Conservation (phyloP, 2,888 invertebrate genomes). For the Tetramorium bicarinatum region DNA sequence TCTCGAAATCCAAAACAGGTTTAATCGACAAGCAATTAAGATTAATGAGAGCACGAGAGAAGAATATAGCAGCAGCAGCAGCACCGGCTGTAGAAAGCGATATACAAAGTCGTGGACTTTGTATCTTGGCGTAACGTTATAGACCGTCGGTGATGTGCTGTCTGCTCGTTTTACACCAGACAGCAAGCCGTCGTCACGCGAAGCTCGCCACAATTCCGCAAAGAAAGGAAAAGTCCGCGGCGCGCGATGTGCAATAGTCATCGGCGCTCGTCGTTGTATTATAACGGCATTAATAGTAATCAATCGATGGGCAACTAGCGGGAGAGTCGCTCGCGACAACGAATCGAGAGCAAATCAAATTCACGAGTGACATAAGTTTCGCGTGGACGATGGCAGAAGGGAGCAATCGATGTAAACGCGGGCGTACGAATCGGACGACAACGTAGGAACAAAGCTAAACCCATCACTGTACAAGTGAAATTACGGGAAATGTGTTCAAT, state of each 20-base stretch:
- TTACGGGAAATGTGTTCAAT: constrained; percentile 31
- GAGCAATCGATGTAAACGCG: constrained; percentile 25
- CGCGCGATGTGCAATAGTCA: constrained; percentile 50
- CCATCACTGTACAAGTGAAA: constrained; percentile 21
- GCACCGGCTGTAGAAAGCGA: not conserved
- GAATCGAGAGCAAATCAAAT: constrained; percentile 47
- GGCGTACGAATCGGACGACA: constrained; percentile 4
- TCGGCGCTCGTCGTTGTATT: constrained; percentile 9
- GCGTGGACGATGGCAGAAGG: not conserved
- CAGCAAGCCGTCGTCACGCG: constrained; percentile 38
- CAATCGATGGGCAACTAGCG: constrained; percentile 34
- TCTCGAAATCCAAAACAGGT: not conserved
- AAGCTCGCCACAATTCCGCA: constrained; percentile 41
- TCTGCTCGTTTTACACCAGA: constrained; percentile 23
- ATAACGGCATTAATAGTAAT: constrained; percentile 50
- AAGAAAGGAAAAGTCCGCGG: constrained; percentile 62
- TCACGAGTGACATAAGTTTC: constrained; percentile 42
- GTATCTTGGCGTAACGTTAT: constrained; percentile 1
- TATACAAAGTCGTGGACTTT: constrained; percentile 10
- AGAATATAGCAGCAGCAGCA: not conserved
- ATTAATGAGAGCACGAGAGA: constrained; percentile 14
- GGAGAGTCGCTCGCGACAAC: constrained; percentile 6
- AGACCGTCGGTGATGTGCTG: constrained; percentile 12
- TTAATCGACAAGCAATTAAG: constrained; percentile 31
- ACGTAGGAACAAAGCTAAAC: constrained; percentile 23